Conservation (phyloP, 2,797 vertebrate species). For the Gallirallus australis region DNA sequence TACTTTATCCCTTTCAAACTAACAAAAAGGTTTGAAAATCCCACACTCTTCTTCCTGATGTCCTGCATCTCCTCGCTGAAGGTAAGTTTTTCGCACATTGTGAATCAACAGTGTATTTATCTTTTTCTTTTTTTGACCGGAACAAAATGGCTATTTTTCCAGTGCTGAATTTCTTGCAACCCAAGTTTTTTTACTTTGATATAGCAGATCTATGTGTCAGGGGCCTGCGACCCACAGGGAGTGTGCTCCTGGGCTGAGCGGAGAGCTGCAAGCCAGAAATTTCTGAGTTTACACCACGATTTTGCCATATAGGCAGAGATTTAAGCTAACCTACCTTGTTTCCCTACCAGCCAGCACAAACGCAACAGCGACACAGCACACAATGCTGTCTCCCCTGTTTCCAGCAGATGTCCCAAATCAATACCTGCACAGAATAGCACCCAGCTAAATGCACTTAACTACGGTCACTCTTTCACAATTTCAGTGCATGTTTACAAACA, state of each 20-base stretch:
- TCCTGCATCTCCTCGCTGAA: not conserved
- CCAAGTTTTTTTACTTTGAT: not conserved
- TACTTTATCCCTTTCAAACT: not conserved
- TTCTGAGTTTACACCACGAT: not conserved
- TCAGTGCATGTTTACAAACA: slow-evolving; percentile 47
- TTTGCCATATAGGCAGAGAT: not conserved
- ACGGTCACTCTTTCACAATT: slow-evolving; percentile 36
- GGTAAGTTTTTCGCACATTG: not conserved
- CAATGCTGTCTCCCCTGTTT: not conserved
- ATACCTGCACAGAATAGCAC: not conserved
- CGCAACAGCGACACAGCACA: not conserved
- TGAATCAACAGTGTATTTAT: not conserved
- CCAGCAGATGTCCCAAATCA: slow-evolving; percentile 30
- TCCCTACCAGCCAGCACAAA: not conserved
- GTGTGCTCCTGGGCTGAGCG: not conserved
- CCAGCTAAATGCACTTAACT: slow-evolving; percentile 15
- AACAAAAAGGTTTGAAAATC: not conserved
- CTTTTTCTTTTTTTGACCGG: not conserved
- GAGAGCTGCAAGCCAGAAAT: not conserved
- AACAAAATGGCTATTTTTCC: not conserved
- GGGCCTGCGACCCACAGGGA: not conserved
- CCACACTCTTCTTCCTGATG: not conserved
- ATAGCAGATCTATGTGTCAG: not conserved
- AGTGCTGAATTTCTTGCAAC: not conserved
- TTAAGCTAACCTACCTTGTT: not conserved